These are phyloP conservation scores for Oedothorax gibbosus DNA, from an alignment of 1,140 invertebrate genomes.

Conservation along the genomic window DNA sequence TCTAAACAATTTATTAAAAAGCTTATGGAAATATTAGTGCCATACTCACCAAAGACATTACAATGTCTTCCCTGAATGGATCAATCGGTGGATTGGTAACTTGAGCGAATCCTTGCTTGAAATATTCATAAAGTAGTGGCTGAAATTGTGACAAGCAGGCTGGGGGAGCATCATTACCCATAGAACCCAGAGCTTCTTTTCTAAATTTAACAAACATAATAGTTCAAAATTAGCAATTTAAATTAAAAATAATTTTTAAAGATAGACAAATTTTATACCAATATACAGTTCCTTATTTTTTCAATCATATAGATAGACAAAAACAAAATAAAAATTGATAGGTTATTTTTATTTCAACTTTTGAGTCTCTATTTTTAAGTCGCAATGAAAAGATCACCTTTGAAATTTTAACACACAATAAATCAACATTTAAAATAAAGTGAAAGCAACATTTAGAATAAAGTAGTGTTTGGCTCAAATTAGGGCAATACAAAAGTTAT, in stretches of 20 bases:
- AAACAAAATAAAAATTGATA: background rate
- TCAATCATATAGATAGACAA: background rate
- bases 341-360: too few relatives aligned
- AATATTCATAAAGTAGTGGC: constrained; percentile 95
- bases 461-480: background rate
- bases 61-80: constrained; percentile 98
- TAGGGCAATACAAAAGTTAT: background rate
- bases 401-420: background rate
- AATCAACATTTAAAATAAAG: background rate
- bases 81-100: constrained; percentile 99
- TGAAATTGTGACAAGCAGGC: constrained; percentile 96
- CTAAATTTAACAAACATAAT: constrained; percentile 70
- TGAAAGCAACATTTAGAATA: background rate
- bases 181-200: constrained; percentile 98
- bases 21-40: too few relatives aligned
- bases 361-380: background rate
- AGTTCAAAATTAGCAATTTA: background rate
- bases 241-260: background rate
- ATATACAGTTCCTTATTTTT: background rate
- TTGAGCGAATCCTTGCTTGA: constrained; percentile 99
- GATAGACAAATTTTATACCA: background rate
- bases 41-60: constrained; percentile 85
- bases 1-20: too few relatives aligned
- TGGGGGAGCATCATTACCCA: constrained; percentile 98
- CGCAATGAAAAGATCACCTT: background rate